A percentile compares a stretch with the other conserved stretches of the same genome.
phyloP scores from a whole-genome alignment of 2,888 invertebrate genomes.

The Archips xylosteana region DNA sequence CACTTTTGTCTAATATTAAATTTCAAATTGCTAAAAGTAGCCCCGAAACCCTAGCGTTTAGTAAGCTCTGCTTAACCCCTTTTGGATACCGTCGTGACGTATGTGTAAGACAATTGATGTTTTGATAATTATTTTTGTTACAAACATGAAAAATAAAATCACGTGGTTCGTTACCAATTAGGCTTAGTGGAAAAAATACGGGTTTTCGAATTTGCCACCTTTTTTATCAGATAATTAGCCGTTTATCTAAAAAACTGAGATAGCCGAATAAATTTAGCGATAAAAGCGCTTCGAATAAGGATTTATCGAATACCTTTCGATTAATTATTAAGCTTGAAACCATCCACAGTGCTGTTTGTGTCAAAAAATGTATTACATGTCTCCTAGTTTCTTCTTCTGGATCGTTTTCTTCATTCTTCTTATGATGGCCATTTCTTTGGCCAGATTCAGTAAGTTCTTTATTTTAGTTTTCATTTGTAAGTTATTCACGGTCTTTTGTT shows the following conservation, averaged over 20 bases:
- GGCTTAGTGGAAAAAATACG: background rate
- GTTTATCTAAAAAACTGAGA: slow-evolving; percentile 13
- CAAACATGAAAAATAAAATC: background rate
- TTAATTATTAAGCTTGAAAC: background rate
- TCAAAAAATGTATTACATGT: slow-evolving; percentile 9
- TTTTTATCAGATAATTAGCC: slow-evolving; percentile 14
- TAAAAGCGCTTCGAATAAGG: slow-evolving; percentile 3
- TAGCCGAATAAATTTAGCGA: background rate
- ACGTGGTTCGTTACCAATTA: background rate
- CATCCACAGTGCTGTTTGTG: slow-evolving; percentile 1
- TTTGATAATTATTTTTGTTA: background rate
- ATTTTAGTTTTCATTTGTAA: background rate
- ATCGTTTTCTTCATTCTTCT: slow-evolving; percentile 37
- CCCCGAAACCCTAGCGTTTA: no score
- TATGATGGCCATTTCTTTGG: slow-evolving; percentile 28
- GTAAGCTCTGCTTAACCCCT: no score
- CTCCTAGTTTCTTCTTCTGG: slow-evolving; percentile 37
- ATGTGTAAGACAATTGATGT: background rate
- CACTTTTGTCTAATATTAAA: no score
- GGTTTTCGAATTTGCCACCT: background rate
- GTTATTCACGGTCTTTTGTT: background rate
- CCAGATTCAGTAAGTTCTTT: slow-evolving; percentile 36
- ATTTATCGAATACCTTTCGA: slow-evolving; percentile 18
- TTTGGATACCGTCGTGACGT: no score
- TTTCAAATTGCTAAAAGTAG: no score